Evolutionary conservation across 2,113 vertebrate species (phyloP).

Genomic region (Anguilla rostrata): DNA sequence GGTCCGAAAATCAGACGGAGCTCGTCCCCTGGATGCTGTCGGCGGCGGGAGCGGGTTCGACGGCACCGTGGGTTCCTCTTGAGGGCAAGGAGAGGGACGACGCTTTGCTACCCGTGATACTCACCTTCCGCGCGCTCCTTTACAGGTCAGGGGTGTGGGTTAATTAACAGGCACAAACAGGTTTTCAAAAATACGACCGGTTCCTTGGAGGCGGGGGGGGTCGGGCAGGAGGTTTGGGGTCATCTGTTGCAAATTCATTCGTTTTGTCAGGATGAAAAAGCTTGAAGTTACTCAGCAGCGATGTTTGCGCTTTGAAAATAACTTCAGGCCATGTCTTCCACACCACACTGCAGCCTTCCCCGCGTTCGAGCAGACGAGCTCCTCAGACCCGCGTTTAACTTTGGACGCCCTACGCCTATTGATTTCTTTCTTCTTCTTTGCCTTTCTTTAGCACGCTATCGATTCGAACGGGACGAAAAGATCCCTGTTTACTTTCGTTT

Average conservation of each 20-base stretch:
- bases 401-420: background rate
- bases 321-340: background rate
- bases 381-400: background rate
- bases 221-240: too few relatives aligned
- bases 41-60: conserved; percentile 10
- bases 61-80: background rate
- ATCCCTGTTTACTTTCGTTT: background rate
- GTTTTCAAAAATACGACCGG: too few relatives aligned
- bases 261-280: background rate
- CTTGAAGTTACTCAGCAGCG: too few relatives aligned
- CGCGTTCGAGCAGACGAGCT: background rate
- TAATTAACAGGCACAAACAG: too few relatives aligned
- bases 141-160: too few relatives aligned
- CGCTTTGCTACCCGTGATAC: too few relatives aligned
- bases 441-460: background rate
- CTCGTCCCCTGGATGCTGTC: conserved; percentile 11
- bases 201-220: too few relatives aligned
- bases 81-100: background rate
- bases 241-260: background rate
- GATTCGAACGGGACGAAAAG: background rate
- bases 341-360: background rate
- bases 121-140: too few relatives aligned
- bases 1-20: conserved; percentile 13
- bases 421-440: background rate
- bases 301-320: background rate